These are phyloP conservation scores for Mesorhabditis belari DNA, from an alignment of 2,888 invertebrate genomes.

Conservation along the genomic window DNA sequence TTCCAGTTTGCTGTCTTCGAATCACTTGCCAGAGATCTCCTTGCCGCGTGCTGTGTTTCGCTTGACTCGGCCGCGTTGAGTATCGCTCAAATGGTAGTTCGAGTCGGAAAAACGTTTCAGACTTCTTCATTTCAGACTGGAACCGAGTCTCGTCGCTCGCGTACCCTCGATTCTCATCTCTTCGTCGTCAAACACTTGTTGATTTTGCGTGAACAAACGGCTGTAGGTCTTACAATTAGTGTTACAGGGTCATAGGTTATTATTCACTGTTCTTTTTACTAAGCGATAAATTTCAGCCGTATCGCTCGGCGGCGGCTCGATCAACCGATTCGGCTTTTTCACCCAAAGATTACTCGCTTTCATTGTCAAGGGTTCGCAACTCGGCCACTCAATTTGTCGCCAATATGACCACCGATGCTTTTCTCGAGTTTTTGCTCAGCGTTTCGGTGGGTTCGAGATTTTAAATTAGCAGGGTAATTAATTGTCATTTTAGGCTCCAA, in stretches of 20 bases:
- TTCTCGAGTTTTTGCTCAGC: not conserved
- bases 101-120: slow-evolving; percentile 2
- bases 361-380: not conserved
- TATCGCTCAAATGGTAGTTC: slow-evolving; percentile 61
- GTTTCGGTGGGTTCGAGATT: not conserved
- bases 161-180: slow-evolving; percentile 78
- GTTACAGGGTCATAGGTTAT: no score
- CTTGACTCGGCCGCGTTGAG: slow-evolving; percentile 73
- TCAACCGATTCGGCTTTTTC: not conserved
- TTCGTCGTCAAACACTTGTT: slow-evolving; percentile 95
- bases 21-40: slow-evolving; percentile 89
- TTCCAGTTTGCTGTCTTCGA: slow-evolving; percentile 81
- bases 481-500: slow-evolving; percentile 70
- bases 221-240: no score
- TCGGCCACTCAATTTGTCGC: not conserved
- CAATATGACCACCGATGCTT: not conserved
- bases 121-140: not conserved
- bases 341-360: not conserved
- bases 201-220: slow-evolving; percentile 91
- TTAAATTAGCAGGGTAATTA: no score
- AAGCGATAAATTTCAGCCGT: no score
- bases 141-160: slow-evolving; percentile 42
- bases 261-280: no score
- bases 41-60: slow-evolving; percentile 83
- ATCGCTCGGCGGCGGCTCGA: slow-evolving; percentile 64